Percentiles rank a stretch among this genome's conserved stretches.
Conservation (phyloP, 1,140 invertebrate genomes). For the Drosophila nigromelanica region DNA sequence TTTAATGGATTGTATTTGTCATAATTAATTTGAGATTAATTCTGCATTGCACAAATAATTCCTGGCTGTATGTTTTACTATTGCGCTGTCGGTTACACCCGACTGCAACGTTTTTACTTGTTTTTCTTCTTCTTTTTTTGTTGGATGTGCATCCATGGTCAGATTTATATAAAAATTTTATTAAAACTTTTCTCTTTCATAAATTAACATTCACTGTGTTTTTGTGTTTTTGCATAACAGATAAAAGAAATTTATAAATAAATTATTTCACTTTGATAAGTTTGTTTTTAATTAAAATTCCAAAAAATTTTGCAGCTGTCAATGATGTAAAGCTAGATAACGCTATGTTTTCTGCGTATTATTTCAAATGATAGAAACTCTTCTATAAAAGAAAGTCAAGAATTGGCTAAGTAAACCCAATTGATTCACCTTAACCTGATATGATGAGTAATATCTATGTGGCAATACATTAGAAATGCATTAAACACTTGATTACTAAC, state of each 20-base stretch:
- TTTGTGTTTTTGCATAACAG: neutral
- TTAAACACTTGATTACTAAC: neutral
- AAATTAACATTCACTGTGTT: no score
- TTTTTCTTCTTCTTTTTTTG: no score
- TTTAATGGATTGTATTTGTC: no score
- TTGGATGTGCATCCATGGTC: no score
- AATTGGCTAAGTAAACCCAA: neutral
- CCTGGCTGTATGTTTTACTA: no score
- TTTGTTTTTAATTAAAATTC: conserved; percentile 32
- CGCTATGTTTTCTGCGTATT: neutral
- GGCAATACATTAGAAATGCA: neutral
- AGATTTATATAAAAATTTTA: no score
- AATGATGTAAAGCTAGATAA: conserved; percentile 12
- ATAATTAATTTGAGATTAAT: no score
- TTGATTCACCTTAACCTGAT: no score
- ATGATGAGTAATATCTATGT: conserved; percentile 6
- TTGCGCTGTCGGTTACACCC: no score
- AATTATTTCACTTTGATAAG: conserved; percentile 28
- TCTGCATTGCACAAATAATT: no score
- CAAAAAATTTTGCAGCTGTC: neutral
- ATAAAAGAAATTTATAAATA: conserved; percentile 41
- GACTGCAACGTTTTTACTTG: no score
- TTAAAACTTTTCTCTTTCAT: no score
- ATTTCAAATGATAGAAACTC: conserved; percentile 1
- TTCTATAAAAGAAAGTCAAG: neutral